Base-by-base conservation (phyloP, 2,113 vertebrate species). In the Sinocyclocheilus anshuiensis region DNA sequence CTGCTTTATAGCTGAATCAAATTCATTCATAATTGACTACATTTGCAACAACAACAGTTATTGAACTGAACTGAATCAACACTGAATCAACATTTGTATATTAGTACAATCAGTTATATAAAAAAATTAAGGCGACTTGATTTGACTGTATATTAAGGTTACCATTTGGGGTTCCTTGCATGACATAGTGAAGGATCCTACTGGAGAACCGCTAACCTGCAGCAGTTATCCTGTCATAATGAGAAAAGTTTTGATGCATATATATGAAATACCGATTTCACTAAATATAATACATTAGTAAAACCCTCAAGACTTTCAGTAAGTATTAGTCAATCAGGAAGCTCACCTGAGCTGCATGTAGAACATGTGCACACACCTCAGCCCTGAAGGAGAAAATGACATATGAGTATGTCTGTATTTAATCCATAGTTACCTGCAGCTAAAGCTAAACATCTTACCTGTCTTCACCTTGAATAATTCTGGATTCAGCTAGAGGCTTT, bases 301-400 rank as follows among this genome's bases (percentile, higher is more conserved):
- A 33, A 42, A 36, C 63, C 50, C 61, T 67, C 45, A 42, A 39
- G 69, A 57, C 42, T 18, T 33, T 9, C 9, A 50, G n/a, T 4
- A 4, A 12, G n/a, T 81, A 61, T 61, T 57, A 48, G 80, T 80
- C 80, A 71, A 85, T 85, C 86, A 84, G 33, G 87, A 48, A 77
- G 24, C 61, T 76, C 75, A 84, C 24, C 59, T 57, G 36, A 67
- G 36, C 69, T 69, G 24, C 22, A 50, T 39, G 59, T 84, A 61
- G 42, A 77, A 75, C 67, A 71, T 69, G 77, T 77, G 33, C 59
- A 76, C 77, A 81, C 77, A 81, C 69, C 65, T 84, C 26, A 45
- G 26, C 55, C 16, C 69, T 65, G 29, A 81, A 69, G 53, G 80
- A 77, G 15, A 69, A 75, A 59, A 59, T 59, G 15, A 24, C 18